Base-by-base conservation (phyloP, 53 echinoderm and acorn worm genomes). In the Crossaster papposus region DNA sequence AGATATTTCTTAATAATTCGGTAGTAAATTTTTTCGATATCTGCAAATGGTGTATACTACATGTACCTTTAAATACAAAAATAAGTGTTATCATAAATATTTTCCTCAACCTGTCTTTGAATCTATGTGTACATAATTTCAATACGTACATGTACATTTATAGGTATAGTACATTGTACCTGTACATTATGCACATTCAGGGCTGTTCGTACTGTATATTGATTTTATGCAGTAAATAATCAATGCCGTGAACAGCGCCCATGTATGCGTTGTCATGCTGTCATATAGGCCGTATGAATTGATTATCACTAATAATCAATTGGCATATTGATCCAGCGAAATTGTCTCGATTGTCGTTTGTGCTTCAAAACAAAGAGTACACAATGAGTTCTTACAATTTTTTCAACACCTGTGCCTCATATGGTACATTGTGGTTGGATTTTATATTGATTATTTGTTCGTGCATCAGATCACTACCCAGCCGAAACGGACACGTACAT, bases 271-370 rank as follows among this genome's bases (percentile, higher is more conserved):
- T 30, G 24, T 73, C 85, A 72, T 32, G 18, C 54, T 72, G 72
- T 85, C 26, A 44, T 44, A 44, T 14, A 74, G 33, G 36, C 52
- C 51, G 79, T 36, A 77, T 87, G 54, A 77, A 87, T 77, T 55
- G 52, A 24, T 51, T 12, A 30, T 28, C 53, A 70, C 84, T 51
- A 84, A 84, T 84, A 87, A 62, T 87, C 87, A 87, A 87, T 87
- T 35, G 35, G 51, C 70, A 79, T 79, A 79, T 79, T 79, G 79
- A 79, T 79, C 52, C 5, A 44, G 44, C 44, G n/a, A 44, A 28
- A 44, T 44, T 9, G 6, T 64, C 65, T n/a, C 13, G 22, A 26
- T 64, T 64, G 65, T n/a, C 17, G 65, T 26, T n/a, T 22, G 11
- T 22, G 65, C 23, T 26, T 14, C 65, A 5, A 44, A 44, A 44